A percentile compares a stretch with the other conserved stretches of the same genome.
Evolutionary conservation across 2,888 invertebrate genomes (phyloP).

Genomic region (Drosophila multiciliata): DNA sequence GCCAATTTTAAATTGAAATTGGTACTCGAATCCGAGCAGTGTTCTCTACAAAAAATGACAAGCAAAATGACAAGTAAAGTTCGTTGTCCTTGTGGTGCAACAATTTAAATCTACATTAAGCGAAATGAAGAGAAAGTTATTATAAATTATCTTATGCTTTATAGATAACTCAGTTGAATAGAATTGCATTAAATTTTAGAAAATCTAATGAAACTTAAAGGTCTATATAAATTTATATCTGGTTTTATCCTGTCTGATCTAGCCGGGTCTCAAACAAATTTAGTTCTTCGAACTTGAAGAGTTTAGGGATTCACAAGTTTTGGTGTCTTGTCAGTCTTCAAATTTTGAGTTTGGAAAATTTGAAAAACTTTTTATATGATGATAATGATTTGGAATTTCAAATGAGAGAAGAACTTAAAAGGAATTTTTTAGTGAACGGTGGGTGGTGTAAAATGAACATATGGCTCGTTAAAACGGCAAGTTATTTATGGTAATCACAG

Average conservation of each 20-base stretch:
- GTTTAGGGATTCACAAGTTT: neutral
- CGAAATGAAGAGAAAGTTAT: neutral
- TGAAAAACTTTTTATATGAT: conserved; percentile 44
- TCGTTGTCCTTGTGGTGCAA: neutral
- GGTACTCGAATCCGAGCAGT: conserved; percentile 6
- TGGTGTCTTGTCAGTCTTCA: neutral
- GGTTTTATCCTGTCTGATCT: neutral
- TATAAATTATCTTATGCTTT: neutral
- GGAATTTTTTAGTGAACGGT: conserved; percentile 20
- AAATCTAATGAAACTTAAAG: too few species aligned
- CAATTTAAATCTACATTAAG: neutral
- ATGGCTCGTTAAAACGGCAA: conserved; percentile 52
- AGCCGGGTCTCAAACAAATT: neutral
- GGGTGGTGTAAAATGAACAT: conserved; percentile 57
- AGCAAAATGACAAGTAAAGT: neutral
- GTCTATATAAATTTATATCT: neutral
- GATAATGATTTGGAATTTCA: conserved; percentile 27
- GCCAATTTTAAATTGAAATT: conserved; percentile 43
- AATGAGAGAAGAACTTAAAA: conserved; percentile 22
- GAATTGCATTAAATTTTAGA: neutral
- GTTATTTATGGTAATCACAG: conserved; percentile 14
- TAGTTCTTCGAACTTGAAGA: neutral
- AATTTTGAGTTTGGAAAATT: neutral
- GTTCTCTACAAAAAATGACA: conserved; percentile 15
- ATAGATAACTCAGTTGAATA: neutral